phyloP scores from a whole-genome alignment of 1,140 invertebrate genomes.

The Drosophila mojavensis region DNA sequence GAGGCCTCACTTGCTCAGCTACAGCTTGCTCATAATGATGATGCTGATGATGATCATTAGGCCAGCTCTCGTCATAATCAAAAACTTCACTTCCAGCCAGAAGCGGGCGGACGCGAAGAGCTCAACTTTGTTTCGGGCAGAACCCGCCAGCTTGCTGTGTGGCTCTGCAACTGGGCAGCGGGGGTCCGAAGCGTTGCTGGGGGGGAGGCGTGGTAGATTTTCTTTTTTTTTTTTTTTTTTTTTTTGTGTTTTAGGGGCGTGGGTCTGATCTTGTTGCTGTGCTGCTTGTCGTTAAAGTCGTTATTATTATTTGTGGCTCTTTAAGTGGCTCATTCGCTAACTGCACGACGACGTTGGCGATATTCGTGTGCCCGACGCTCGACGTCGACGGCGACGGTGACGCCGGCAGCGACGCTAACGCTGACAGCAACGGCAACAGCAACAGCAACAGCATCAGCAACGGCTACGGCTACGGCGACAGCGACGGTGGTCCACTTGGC shows the following conservation, averaged over 20 bases:
- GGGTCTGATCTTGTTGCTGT: slow-evolving; percentile 64
- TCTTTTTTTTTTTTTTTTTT: too few relatives aligned
- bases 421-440: slow-evolving; percentile 42
- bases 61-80: slow-evolving; percentile 49
- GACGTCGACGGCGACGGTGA: slow-evolving; percentile 10
- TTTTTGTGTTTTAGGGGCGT: slow-evolving; percentile 36
- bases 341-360: slow-evolving; percentile 77
- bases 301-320: slow-evolving; percentile 83
- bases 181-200: background rate
- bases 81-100: slow-evolving; percentile 61
- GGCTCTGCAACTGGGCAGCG: slow-evolving; percentile 26
- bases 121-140: slow-evolving; percentile 62
- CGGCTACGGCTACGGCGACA: slow-evolving; percentile 56
- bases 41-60: slow-evolving; percentile 27
- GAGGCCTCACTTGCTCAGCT: slow-evolving; percentile 50
- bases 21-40: slow-evolving; percentile 25
- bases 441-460: slow-evolving; percentile 56
- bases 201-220: slow-evolving; percentile 5
- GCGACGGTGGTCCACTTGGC: slow-evolving; percentile 80
- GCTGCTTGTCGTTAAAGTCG: slow-evolving; percentile 80
- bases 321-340: slow-evolving; percentile 82
- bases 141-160: slow-evolving; percentile 45
- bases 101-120: slow-evolving; percentile 64
- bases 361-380: slow-evolving; percentile 70
- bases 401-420: slow-evolving; percentile 59